Conservation (phyloP, 2,113 vertebrate species). For the Ceyx margarethae region DNA sequence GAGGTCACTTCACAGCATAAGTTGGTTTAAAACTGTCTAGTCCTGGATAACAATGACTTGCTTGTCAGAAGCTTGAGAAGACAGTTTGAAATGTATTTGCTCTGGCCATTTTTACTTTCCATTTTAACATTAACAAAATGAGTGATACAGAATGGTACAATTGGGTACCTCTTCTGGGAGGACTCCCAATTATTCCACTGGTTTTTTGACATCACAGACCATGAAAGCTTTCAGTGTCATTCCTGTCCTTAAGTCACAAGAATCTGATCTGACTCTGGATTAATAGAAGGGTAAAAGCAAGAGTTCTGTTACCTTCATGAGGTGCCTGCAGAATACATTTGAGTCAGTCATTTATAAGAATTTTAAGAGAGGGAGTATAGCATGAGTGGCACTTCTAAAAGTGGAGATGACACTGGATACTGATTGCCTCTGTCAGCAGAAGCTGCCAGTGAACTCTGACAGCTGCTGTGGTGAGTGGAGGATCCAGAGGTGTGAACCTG, state of each 20-base stretch:
- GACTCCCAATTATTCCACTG: background rate
- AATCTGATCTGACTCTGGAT: background rate
- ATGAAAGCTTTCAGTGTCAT: background rate
- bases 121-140: background rate
- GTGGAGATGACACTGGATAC: background rate
- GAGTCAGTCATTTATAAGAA: background rate
- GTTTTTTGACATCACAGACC: background rate
- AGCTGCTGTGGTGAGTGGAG: background rate
- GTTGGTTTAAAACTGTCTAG: background rate
- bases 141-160: background rate
- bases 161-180: background rate
- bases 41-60: background rate
- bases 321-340: background rate
- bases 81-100: slow-evolving; percentile 1
- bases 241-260: background rate
- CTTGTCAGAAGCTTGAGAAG: background rate
- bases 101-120: background rate
- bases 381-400: background rate
- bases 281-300: background rate
- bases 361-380: background rate
- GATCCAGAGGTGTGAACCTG: background rate
- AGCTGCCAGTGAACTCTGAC: background rate
- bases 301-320: background rate
- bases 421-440: background rate
- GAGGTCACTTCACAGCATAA: background rate